phyloP scores from a whole-genome alignment of 2,113 vertebrate genomes.

The Natator depressus region DNA sequence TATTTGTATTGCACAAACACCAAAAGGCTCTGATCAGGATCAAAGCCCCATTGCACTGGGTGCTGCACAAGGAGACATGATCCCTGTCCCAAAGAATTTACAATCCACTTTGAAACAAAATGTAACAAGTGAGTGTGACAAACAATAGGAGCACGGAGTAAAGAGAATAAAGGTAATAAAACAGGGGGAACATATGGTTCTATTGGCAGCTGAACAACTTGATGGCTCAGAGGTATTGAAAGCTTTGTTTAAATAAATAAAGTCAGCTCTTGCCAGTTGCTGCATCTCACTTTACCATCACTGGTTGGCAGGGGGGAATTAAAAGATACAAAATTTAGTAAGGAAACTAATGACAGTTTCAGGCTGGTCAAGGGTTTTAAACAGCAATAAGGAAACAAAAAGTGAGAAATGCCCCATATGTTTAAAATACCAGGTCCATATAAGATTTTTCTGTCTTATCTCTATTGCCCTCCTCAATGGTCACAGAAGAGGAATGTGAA shows the following conservation, averaged over 20 bases:
- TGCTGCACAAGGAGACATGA: neutral
- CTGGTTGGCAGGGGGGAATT: neutral
- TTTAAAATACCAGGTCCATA: neutral
- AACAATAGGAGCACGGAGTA: neutral
- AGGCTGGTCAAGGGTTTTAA: neutral
- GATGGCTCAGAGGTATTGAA: neutral
- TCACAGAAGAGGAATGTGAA: neutral
- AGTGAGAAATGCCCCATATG: neutral
- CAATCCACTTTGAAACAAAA: neutral
- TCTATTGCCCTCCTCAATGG: neutral
- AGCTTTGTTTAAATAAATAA: neutral
- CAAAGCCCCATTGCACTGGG: neutral
- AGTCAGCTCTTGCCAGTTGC: neutral
- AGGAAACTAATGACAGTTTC: neutral
- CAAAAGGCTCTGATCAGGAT: neutral
- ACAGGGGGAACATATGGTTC: neutral
- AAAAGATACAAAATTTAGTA: neutral
- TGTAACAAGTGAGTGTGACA: neutral
- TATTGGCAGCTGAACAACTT: neutral
- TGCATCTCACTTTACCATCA: neutral
- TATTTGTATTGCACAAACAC: neutral
- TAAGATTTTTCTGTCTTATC: neutral
- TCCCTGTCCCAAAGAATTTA: neutral
- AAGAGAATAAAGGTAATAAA: neutral
- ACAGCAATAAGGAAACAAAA: neutral